These are phyloP conservation scores for Telenomus remus DNA, from an alignment of 1,140 invertebrate species.

Conservation along the genomic window DNA sequence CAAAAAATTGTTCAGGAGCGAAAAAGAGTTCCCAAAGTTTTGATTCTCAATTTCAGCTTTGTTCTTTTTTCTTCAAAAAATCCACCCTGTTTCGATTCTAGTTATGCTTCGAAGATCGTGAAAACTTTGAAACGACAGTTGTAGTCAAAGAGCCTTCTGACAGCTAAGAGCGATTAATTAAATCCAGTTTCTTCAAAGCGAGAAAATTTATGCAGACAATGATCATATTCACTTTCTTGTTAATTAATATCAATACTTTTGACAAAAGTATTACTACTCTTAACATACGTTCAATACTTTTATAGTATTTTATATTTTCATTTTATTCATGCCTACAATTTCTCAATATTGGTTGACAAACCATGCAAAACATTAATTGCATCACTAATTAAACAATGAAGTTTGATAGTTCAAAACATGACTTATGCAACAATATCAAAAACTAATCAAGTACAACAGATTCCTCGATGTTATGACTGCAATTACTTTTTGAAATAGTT, in stretches of 20 bases:
- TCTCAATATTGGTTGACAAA: too few relatives aligned
- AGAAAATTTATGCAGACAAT: slow-evolving; percentile 15
- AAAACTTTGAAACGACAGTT: too few relatives aligned
- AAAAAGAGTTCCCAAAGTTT: slow-evolving; percentile 3
- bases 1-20: slow-evolving; percentile 4
- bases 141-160: background rate
- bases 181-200: slow-evolving; percentile 12
- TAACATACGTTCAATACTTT: too few relatives aligned
- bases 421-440: slow-evolving; percentile 1
- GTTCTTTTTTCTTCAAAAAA: slow-evolving; percentile 5
- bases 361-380: too few relatives aligned
- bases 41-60: slow-evolving; percentile 11
- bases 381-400: too few relatives aligned
- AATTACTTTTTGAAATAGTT: background rate
- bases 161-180: slow-evolving; percentile 30
- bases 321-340: too few relatives aligned
- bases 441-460: slow-evolving; percentile 7
- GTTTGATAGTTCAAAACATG: background rate
- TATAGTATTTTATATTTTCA: too few relatives aligned
- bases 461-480: background rate
- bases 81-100: slow-evolving; percentile 4
- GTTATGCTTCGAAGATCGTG: background rate
- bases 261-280: too few relatives aligned
- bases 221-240: background rate
- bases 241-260: too few relatives aligned